Evolutionary conservation across 2,888 invertebrate species (phyloP).

Genomic region (Azorinus chamasolen): DNA sequence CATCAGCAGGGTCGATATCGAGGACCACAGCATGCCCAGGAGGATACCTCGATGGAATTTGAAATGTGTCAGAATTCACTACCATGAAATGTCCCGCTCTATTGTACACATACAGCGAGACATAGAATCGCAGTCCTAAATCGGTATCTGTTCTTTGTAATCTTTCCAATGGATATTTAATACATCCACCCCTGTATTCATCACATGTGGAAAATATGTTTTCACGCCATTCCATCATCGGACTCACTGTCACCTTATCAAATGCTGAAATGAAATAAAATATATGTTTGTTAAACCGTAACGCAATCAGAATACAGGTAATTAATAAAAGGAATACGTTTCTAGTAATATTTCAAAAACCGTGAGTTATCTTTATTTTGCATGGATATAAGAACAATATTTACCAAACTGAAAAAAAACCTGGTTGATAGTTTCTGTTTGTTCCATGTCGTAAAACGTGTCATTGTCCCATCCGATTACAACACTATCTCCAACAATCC

Average conservation of each 20-base stretch:
- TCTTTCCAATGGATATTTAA: slow-evolving; percentile 32
- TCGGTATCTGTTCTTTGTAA: slow-evolving; percentile 45
- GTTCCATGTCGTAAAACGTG: slow-evolving; percentile 59
- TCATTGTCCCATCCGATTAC: slow-evolving; percentile 50
- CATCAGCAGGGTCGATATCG: slow-evolving; percentile 36
- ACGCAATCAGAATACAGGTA: not conserved
- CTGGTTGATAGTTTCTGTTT: slow-evolving; percentile 30
- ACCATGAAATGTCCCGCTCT: slow-evolving; percentile 60
- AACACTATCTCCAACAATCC: slow-evolving; percentile 29
- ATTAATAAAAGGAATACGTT: too few species aligned
- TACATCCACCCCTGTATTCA: slow-evolving; percentile 14
- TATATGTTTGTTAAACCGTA: too few species aligned
- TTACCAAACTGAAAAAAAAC: slow-evolving; percentile 57
- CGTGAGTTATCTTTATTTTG: too few species aligned
- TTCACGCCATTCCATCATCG: slow-evolving; percentile 41
- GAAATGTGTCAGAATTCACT: slow-evolving; percentile 33
- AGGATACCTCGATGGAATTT: slow-evolving; percentile 51
- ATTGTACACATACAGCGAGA: slow-evolving; percentile 57
- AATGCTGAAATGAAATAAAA: too few species aligned
- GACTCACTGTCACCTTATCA: not conserved
- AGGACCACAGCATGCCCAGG: slow-evolving; percentile 47
- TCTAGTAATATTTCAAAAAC: too few species aligned
- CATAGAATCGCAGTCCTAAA: slow-evolving; percentile 19
- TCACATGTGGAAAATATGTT: slow-evolving; percentile 9
- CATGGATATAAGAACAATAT: not conserved